Conservation (phyloP, 2,797 vertebrate species). For the Pseudochaenichthys georgianus region DNA sequence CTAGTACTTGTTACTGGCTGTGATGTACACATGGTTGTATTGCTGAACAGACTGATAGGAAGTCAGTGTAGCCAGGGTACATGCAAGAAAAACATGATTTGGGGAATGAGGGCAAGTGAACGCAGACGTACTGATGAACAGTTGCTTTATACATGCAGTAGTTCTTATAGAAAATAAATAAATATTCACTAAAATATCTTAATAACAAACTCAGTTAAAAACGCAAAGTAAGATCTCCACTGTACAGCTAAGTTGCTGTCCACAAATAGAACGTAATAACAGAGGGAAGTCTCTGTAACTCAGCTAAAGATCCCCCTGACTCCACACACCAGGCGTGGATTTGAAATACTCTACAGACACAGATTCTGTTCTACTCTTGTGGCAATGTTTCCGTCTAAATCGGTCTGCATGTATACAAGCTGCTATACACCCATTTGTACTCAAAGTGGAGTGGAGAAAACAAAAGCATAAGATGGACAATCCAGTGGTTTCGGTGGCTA, state of each 20-base stretch:
- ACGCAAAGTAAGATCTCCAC: background rate
- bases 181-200: background rate
- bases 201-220: background rate
- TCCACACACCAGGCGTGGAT: background rate
- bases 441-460: slow-evolving; percentile 30
- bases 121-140: slow-evolving; percentile 22
- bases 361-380: background rate
- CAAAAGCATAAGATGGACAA: slow-evolving; percentile 24
- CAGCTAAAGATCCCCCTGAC: background rate
- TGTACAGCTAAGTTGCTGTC: background rate
- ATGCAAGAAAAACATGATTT: slow-evolving; percentile 32
- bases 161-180: background rate
- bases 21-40: background rate
- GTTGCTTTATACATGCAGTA: slow-evolving; percentile 40
- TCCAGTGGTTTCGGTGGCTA: slow-evolving; percentile 40
- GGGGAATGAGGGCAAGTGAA: slow-evolving; percentile 21
- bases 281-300: no score
- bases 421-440: slow-evolving; percentile 5
- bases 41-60: slow-evolving; percentile 7
- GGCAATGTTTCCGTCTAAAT: background rate
- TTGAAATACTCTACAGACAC: background rate
- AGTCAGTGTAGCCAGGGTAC: slow-evolving; percentile 36
- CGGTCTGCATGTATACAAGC: slow-evolving; percentile 1
- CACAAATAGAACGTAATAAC: background rate
- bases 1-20: background rate